Conservation (phyloP, 2,888 invertebrate species). For the Arctia plantaginis region DNA sequence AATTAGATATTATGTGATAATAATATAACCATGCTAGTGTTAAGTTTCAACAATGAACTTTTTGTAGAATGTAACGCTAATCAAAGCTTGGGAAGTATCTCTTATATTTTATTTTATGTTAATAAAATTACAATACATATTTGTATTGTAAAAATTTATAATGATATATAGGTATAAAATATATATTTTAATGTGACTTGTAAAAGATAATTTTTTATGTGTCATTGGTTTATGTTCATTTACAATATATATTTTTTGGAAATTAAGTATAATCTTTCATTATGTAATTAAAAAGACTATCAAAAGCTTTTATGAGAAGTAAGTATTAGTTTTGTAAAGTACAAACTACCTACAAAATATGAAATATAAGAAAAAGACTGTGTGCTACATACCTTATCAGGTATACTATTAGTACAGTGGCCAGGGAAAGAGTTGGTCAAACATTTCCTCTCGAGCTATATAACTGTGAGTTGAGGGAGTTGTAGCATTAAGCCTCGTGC, state of each 20-base stretch:
- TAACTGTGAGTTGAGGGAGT: too few species aligned
- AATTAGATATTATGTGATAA: slow-evolving; percentile 17
- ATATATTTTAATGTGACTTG: neutral
- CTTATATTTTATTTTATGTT: neutral
- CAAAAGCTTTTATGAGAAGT: neutral
- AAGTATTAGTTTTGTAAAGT: too few species aligned
- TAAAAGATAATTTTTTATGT: neutral
- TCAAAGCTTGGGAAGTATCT: neutral
- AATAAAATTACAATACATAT: neutral
- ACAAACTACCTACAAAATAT: too few species aligned
- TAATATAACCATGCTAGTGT: neutral
- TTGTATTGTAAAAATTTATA: neutral
- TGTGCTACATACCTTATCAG: too few species aligned
- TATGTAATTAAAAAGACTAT: neutral
- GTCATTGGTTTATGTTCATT: neutral
- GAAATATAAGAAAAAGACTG: too few species aligned
- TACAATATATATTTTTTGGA: neutral
- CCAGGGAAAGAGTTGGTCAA: too few species aligned
- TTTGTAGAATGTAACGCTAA: slow-evolving; percentile 1
- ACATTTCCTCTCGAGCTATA: too few species aligned
- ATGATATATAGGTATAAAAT: neutral
- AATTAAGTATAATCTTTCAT: neutral
- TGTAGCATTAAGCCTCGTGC: too few species aligned
- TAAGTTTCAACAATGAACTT: slow-evolving; percentile 9
- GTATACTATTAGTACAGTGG: too few species aligned